Evolutionary conservation across 2,888 invertebrate species (phyloP), one percentile per base, ranked within the genome.

Genomic region (Agonopterix alstromeriana): DNA sequence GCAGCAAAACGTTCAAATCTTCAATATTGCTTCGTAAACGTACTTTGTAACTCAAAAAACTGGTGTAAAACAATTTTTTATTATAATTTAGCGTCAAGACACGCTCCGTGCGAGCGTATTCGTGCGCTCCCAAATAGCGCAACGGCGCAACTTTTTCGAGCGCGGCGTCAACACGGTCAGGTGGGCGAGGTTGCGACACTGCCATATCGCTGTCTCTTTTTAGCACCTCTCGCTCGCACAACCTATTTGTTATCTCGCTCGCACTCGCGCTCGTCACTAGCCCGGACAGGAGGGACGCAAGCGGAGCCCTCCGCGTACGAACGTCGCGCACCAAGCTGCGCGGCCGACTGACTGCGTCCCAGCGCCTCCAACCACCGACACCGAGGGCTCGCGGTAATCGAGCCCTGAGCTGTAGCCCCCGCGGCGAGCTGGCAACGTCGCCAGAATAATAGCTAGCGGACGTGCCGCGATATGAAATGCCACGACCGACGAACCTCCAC

Each of bases 151-250:
- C 86, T 87, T 87, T 86, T 86, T 85, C 83, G 81, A 86, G 85
- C 82, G 82, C 86, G 86, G 85, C 87, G 78, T 87, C 87, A 87
- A 86, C 88, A 87, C 86, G 83, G 86, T 88, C 88, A 88, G 88
- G 88, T 88, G 88, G 87, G 87, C 85, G 87, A 87, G 84, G 87
- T 88, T 87, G 88, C 88, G 88, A 86, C 87, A 86, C 82, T 77
- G 86, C 79, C 82, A 82, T 86, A 64, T 61, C 58, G 68, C 66
- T 57, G 60, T 84, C 83, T 75, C 80, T 57, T 55, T 76, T 65
- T 54, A 47, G 51, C 57, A 51, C 55, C 46, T 57, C 54, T 62
- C 61, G 59, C 68, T 69, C 65, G 61, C 63, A 76, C 70, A 56
- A 60, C 53, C 60, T 56, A 55, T 48, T 48, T 49, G 60, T 60